These are phyloP conservation scores for Synanceia verrucosa DNA, from an alignment of 2,797 vertebrate species.

Conservation along the genomic window DNA sequence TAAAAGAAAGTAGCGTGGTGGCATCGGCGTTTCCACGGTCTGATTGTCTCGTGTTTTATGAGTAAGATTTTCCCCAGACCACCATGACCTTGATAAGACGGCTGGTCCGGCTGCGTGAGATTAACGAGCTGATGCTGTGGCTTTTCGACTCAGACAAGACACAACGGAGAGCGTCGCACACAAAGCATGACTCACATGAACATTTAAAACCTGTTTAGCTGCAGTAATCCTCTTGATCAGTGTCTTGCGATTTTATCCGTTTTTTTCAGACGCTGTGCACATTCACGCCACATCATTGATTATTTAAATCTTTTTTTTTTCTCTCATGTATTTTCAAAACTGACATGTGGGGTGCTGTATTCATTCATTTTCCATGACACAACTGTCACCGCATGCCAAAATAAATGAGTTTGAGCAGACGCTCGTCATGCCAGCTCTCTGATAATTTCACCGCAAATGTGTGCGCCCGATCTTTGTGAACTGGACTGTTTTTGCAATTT, in stretches of 20 bases:
- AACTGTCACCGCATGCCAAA: too few relatives aligned
- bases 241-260: too few relatives aligned
- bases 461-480: neutral
- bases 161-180: conserved; percentile 8
- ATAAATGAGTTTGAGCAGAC: too few relatives aligned
- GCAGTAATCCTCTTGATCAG: conserved; percentile 5
- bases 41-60: conserved; percentile 16
- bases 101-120: conserved; percentile 12
- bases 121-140: conserved; percentile 35
- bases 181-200: neutral
- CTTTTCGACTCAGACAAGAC: conserved; percentile 14
- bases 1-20: neutral
- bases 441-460: neutral
- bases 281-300: too few relatives aligned
- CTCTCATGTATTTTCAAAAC: too few relatives aligned
- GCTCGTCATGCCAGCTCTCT: neutral
- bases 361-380: too few relatives aligned
- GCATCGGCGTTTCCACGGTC: neutral
- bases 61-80: conserved; percentile 31
- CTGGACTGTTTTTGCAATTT: neutral
- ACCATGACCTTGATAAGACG: conserved; percentile 48
- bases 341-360: too few relatives aligned
- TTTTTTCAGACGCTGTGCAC: too few relatives aligned
- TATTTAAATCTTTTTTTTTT: neutral
- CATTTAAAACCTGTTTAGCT: conserved; percentile 2